Evolutionary conservation across 2,888 invertebrate genomes (phyloP).

Genomic region (Parnassius apollo): DNA sequence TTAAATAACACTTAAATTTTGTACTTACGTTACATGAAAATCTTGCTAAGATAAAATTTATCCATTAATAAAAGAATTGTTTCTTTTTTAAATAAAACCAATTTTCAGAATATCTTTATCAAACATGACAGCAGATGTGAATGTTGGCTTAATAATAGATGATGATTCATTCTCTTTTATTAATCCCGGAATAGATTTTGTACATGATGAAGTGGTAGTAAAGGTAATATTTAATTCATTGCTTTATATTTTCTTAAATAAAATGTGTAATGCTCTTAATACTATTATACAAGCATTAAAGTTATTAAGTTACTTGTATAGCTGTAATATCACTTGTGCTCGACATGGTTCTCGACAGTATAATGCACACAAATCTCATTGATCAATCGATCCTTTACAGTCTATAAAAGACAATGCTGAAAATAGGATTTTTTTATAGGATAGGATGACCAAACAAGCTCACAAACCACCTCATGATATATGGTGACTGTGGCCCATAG

Average conservation of each 20-base stretch:
- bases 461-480: no score
- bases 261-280: slow-evolving; percentile 5
- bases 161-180: slow-evolving; percentile 80
- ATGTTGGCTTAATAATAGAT: slow-evolving; percentile 76
- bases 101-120: slow-evolving; percentile 74
- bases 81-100: slow-evolving; percentile 10
- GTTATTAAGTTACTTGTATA: not conserved
- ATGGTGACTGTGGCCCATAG: no score
- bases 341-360: no score
- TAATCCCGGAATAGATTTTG: slow-evolving; percentile 79
- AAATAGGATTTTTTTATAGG: no score
- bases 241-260: not conserved
- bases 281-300: not conserved
- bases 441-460: no score
- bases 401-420: no score
- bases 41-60: no score
- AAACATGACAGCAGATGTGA: slow-evolving; percentile 79
- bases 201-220: slow-evolving; percentile 75
- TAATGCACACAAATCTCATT: no score
- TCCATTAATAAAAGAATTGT: not conserved
- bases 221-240: slow-evolving; percentile 59
- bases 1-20: no score
- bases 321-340: not conserved
- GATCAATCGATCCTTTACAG: no score
- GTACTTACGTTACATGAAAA: no score